These are phyloP conservation scores for Otocyon megalotis DNA, from an alignment of 2,113 vertebrate genomes.

Conservation along the genomic window DNA sequence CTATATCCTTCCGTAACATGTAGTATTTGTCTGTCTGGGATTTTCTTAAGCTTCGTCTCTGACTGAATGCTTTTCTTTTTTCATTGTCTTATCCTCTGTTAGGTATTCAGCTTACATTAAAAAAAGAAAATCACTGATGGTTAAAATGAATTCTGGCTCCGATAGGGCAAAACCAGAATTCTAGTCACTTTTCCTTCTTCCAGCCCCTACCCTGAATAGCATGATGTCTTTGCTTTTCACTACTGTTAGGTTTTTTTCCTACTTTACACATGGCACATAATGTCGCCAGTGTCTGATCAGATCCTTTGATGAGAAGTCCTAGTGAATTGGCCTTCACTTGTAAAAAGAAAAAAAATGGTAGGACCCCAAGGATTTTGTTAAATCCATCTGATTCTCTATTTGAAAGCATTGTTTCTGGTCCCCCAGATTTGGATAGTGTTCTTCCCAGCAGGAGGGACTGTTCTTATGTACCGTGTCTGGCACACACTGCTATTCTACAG, in stretches of 20 bases:
- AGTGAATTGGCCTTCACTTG: neutral
- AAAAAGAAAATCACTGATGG: neutral
- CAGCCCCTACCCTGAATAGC: neutral
- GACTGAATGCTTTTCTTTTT: neutral
- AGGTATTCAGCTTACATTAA: neutral
- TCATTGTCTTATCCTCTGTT: neutral
- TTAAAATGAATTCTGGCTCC: neutral
- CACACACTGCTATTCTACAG: neutral
- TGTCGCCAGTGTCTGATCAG: neutral
- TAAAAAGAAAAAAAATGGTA: neutral
- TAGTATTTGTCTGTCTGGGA: neutral
- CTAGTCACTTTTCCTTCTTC: neutral
- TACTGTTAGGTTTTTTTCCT: neutral
- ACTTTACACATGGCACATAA: neutral
- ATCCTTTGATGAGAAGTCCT: neutral
- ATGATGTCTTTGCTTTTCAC: neutral
- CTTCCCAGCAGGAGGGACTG: neutral
- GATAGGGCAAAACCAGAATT: neutral
- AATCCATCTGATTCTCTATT: neutral
- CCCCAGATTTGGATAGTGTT: neutral
- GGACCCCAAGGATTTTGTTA: neutral
- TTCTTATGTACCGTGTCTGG: neutral
- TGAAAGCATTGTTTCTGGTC: neutral
- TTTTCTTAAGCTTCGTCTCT: constrained; percentile 19
- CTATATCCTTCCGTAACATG: neutral